Evolutionary conservation across 2,113 vertebrate species (phyloP).

Genomic region (Bostrychus sinensis): DNA sequence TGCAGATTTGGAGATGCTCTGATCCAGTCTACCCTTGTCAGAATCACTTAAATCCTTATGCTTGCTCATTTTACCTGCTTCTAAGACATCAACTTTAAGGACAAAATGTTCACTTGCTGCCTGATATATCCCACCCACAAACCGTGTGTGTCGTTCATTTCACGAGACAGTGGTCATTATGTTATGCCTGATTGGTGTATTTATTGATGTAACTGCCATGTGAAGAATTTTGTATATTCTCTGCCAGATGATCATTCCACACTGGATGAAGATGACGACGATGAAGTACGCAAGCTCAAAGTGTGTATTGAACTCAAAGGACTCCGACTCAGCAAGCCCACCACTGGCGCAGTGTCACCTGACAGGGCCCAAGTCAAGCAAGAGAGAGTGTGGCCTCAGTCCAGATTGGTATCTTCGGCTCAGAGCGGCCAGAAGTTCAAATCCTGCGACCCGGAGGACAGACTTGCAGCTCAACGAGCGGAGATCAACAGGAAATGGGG

Average conservation of each 20-base stretch:
- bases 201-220: background rate
- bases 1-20: no score
- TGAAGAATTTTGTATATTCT: background rate
- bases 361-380: conserved; percentile 79
- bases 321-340: conserved; percentile 93
- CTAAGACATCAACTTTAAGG: no score
- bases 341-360: conserved; percentile 78
- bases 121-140: no score
- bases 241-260: conserved; percentile 51
- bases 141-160: no score
- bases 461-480: conserved; percentile 84
- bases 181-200: background rate
- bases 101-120: no score
- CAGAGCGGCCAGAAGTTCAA: conserved; percentile 74
- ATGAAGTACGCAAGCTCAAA: conserved; percentile 97
- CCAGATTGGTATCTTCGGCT: conserved; percentile 4
- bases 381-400: conserved; percentile 68
- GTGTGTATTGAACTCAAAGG: conserved; percentile 99
- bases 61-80: no score
- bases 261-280: conserved; percentile 64
- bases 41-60: no score
- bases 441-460: conserved; percentile 79
- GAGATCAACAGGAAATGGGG: conserved; percentile 92
- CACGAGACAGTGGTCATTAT: no score
- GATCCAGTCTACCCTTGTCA: no score